Percentiles rank a stretch among this genome's conserved stretches.
phyloP scores from a whole-genome alignment of 2,888 invertebrate genomes.

The Neoscelio sp. region DNA sequence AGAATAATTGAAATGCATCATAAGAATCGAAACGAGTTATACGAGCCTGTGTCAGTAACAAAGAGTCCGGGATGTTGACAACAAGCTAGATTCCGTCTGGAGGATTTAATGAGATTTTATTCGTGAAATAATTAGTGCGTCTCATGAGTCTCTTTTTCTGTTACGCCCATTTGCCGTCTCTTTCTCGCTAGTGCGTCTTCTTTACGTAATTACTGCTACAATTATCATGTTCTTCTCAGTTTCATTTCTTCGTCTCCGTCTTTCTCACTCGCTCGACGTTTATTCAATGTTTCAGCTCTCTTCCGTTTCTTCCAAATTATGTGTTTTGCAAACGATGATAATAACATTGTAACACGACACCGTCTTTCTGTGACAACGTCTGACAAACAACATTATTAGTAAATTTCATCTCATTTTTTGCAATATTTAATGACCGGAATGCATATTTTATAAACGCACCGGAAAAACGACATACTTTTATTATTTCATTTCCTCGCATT shows the following conservation, averaged over 20 bases:
- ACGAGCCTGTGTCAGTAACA: slow-evolving; percentile 20
- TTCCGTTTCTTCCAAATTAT: slow-evolving; percentile 37
- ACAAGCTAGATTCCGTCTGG: slow-evolving; percentile 73
- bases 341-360: slow-evolving; percentile 46
- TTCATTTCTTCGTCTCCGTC: slow-evolving; percentile 33
- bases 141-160: slow-evolving; percentile 71
- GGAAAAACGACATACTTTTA: too few species aligned
- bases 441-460: too few species aligned
- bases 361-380: slow-evolving; percentile 29
- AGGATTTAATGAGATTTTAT: slow-evolving; percentile 75
- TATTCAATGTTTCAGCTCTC: slow-evolving; percentile 46
- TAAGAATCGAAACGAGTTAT: slow-evolving; percentile 40
- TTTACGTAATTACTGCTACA: slow-evolving; percentile 74
- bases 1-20: slow-evolving; percentile 34
- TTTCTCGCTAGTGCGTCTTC: slow-evolving; percentile 63
- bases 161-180: slow-evolving; percentile 42
- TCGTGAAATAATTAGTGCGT: slow-evolving; percentile 77
- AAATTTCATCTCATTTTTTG: slow-evolving; percentile 3
- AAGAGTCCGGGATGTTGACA: slow-evolving; percentile 68
- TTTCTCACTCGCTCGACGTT: slow-evolving; percentile 42
- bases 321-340: slow-evolving; percentile 56
- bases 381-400: slow-evolving; percentile 32
- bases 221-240: slow-evolving; percentile 71
- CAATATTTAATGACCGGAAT: neutral
- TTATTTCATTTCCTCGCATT: too few species aligned